Conservation (phyloP, 2,113 vertebrate species). For the Mus pahari region DNA sequence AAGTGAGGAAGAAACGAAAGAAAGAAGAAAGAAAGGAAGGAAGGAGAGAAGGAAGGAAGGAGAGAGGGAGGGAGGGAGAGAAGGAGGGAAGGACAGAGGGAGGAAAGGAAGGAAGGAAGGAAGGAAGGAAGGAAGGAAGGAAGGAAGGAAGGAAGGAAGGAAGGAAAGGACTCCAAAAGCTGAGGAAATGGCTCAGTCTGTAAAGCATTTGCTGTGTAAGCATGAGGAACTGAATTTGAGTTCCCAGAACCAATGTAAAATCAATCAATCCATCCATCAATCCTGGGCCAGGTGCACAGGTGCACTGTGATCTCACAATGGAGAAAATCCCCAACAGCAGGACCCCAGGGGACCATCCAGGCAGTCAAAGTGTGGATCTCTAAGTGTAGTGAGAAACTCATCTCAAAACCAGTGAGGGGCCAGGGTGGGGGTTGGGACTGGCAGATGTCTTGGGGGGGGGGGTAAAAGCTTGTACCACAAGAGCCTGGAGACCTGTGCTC, state of each 20-base stretch:
- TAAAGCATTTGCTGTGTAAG: background rate
- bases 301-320: background rate
- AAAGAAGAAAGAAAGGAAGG: too few species aligned
- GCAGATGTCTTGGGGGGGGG: background rate
- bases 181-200: background rate
- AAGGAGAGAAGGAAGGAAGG: too few species aligned
- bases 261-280: background rate
- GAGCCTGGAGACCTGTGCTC: background rate
- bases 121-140: background rate
- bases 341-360: background rate
- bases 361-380: background rate
- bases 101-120: background rate
- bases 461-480: background rate
- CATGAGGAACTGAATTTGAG: background rate
- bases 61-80: fast-evolving
- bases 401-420: background rate
- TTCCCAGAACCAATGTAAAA: background rate
- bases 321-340: background rate
- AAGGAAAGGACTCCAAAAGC: background rate
- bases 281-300: background rate
- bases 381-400: background rate
- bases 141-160: background rate
- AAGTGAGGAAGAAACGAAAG: too few species aligned
- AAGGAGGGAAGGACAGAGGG: too few species aligned
- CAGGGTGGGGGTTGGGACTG: background rate